A percentile compares a stretch with the other conserved stretches of the same genome.
These are phyloP conservation scores for Clitarchus hookeri DNA, from an alignment of 2,888 invertebrate genomes.

Conservation along the genomic window DNA sequence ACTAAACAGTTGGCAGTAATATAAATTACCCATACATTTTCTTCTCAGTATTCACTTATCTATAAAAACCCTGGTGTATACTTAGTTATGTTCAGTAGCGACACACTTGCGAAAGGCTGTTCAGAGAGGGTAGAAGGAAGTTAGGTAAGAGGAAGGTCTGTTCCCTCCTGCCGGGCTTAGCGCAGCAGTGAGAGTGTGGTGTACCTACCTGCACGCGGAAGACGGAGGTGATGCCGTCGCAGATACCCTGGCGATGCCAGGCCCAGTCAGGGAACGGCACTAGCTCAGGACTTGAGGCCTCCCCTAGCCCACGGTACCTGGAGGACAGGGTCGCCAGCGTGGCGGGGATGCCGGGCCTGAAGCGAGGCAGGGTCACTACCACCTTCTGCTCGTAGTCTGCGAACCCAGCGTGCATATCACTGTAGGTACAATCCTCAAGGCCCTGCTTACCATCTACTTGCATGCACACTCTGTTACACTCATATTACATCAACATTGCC, in stretches of 20 bases:
- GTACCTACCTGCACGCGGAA: slow-evolving; percentile 71
- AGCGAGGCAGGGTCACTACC: slow-evolving; percentile 75
- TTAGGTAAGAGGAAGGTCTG: background rate
- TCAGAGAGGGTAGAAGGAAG: background rate
- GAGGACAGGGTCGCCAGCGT: slow-evolving; percentile 67
- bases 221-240: slow-evolving; percentile 72
- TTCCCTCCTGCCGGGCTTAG: no score
- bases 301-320: background rate
- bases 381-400: slow-evolving; percentile 50
- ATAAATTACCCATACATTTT: no score
- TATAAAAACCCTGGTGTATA: background rate
- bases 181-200: no score
- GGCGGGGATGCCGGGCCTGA: slow-evolving; percentile 71
- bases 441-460: no score
- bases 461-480: no score
- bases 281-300: slow-evolving; percentile 54
- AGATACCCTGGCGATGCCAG: slow-evolving; percentile 66
- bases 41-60: no score
- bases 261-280: slow-evolving; percentile 68
- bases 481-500: no score
- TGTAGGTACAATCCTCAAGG: no score
- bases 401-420: no score
- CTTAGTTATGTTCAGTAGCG: background rate
- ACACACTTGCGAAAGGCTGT: background rate
- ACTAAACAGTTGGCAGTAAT: no score